These are phyloP conservation scores for Drosophila ohnishii DNA, from an alignment of 1,140 invertebrate genomes.

Conservation along the genomic window DNA sequence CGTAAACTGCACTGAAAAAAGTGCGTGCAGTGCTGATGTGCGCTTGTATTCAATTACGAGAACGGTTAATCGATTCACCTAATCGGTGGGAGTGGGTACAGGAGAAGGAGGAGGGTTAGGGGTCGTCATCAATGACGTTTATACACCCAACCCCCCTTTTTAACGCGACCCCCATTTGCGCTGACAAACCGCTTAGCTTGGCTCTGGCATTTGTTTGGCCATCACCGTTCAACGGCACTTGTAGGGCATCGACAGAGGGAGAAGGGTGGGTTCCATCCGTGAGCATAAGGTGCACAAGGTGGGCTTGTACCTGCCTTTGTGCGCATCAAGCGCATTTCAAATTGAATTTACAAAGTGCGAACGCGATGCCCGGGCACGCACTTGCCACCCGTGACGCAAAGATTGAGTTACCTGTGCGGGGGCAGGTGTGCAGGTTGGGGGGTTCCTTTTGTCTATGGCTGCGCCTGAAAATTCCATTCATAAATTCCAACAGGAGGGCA, in stretches of 20 bases:
- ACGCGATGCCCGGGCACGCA: conserved; percentile 49
- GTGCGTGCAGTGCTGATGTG: conserved; percentile 12
- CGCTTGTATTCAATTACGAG: conserved; percentile 47
- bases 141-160: neutral
- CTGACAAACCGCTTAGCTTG: conserved; percentile 58
- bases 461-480: conserved; percentile 49
- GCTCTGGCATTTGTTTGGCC: conserved; percentile 60
- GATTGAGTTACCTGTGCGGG: conserved; percentile 34
- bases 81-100: conserved; percentile 3
- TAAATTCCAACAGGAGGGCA: conserved; percentile 43
- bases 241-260: conserved; percentile 50
- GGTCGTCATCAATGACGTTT: conserved; percentile 43
- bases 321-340: conserved; percentile 68
- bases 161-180: conserved; percentile 25
- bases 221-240: conserved; percentile 56
- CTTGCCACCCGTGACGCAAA: conserved; percentile 34
- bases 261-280: neutral
- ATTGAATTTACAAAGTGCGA: conserved; percentile 71
- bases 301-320: conserved; percentile 48
- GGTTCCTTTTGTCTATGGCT: conserved; percentile 13
- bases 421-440: conserved; percentile 4
- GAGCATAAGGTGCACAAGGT: conserved; percentile 25
- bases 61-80: conserved; percentile 50
- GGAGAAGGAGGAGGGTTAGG: neutral
- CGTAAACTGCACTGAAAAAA: conserved; percentile 31